Conservation (phyloP, 2,888 invertebrate species). For the Caradrina clavipalpis region DNA sequence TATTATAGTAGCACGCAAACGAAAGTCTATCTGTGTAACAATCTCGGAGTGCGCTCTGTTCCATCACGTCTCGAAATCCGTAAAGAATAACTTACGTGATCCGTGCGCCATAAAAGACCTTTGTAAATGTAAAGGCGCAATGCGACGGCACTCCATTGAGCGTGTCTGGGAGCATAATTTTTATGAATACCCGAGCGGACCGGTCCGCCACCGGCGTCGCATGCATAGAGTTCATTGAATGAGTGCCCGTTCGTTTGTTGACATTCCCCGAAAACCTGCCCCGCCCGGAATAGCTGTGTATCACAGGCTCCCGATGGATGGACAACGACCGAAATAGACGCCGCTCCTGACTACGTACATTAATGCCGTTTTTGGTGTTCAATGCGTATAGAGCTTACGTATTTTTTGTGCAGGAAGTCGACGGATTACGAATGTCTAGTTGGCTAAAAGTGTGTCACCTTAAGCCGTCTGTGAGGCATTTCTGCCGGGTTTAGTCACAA, state of each 20-base stretch:
- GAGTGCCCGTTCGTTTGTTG: slow-evolving; percentile 89
- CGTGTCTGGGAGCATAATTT: slow-evolving; percentile 85
- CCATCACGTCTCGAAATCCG: slow-evolving; percentile 76
- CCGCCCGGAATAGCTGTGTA: slow-evolving; percentile 87
- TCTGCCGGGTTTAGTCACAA: slow-evolving; percentile 56
- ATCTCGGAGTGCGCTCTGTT: slow-evolving; percentile 71
- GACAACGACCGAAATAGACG: slow-evolving; percentile 88
- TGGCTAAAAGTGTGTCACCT: slow-evolving; percentile 64
- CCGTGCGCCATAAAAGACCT: slow-evolving; percentile 74
- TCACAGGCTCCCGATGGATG: slow-evolving; percentile 83
- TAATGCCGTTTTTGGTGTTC: slow-evolving; percentile 84
- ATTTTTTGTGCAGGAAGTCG: slow-evolving; percentile 75
- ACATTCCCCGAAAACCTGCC: slow-evolving; percentile 91
- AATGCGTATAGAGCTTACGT: slow-evolving; percentile 75
- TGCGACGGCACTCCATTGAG: slow-evolving; percentile 82
- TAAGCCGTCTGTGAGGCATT: slow-evolving; percentile 31
- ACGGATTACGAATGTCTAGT: slow-evolving; percentile 64
- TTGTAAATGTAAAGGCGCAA: slow-evolving; percentile 69
- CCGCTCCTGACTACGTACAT: slow-evolving; percentile 77
- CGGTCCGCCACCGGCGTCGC: slow-evolving; percentile 86
- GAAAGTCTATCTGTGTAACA: slow-evolving; percentile 70
- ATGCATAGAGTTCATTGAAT: slow-evolving; percentile 89
- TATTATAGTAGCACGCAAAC: slow-evolving; percentile 72
- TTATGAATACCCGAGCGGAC: slow-evolving; percentile 87
- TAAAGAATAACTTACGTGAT: slow-evolving; percentile 78